phyloP scores from a whole-genome alignment of 2,797 vertebrate species.

The Pseudomugil gertrudae region DNA sequence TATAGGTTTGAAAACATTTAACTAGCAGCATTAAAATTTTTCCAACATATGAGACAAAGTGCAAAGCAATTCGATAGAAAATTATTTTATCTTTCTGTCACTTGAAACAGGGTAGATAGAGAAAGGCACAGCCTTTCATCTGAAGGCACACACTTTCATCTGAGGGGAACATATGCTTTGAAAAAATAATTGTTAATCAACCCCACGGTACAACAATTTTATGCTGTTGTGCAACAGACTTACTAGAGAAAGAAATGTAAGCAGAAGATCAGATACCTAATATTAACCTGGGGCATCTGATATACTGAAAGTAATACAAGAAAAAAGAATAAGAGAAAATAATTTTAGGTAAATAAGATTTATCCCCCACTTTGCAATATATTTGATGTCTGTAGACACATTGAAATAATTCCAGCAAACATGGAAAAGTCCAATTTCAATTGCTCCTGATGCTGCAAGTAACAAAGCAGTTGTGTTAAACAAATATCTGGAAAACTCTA shows the following conservation, averaged over 20 bases:
- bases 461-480: too few relatives aligned
- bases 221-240: slow-evolving; percentile 2
- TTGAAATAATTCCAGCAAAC: too few relatives aligned
- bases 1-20: slow-evolving; percentile 29
- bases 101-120: slow-evolving; percentile 31
- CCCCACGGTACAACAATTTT: slow-evolving; percentile 2
- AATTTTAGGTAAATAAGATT: too few relatives aligned
- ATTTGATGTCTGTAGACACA: too few relatives aligned
- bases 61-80: slow-evolving; percentile 38
- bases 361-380: too few relatives aligned
- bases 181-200: slow-evolving; percentile 1
- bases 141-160: slow-evolving; percentile 1
- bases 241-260: slow-evolving; percentile 5
- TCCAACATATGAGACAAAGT: slow-evolving; percentile 31
- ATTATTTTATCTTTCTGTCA: slow-evolving; percentile 33
- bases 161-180: neutral
- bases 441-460: too few relatives aligned
- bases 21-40: too few relatives aligned
- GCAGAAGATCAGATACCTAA: slow-evolving; percentile 14
- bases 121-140: slow-evolving; percentile 38
- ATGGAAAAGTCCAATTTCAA: too few relatives aligned
- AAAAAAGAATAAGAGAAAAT: too few relatives aligned
- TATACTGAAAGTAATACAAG: too few relatives aligned
- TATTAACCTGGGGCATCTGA: too few relatives aligned
- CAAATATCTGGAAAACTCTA: too few relatives aligned